phyloP scores from a whole-genome alignment of 2,888 invertebrate genomes.

The Drosophila pullipes region DNA sequence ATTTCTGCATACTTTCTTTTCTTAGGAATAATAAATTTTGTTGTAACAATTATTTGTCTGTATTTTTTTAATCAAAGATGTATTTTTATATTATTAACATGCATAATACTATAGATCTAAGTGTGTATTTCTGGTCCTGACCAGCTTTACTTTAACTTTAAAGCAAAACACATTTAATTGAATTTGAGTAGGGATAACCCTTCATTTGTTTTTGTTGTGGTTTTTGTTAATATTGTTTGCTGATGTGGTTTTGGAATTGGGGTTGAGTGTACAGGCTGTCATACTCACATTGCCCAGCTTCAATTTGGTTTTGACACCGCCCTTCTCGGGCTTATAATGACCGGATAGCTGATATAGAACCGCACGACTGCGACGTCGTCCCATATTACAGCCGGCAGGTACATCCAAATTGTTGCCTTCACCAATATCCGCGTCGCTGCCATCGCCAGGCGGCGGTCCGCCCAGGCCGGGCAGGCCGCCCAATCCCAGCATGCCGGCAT shows the following conservation, averaged over 20 bases:
- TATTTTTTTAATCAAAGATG: not conserved
- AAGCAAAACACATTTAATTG: conserved; percentile 37
- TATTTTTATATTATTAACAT: not conserved
- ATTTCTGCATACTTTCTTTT: not conserved
- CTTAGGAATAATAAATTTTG: not conserved
- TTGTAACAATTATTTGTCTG: not conserved
- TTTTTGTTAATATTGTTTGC: not conserved
- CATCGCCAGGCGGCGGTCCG: conserved; percentile 59
- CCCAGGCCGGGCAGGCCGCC: conserved; percentile 78
- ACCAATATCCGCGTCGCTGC: conserved; percentile 89
- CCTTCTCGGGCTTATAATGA: conserved; percentile 96
- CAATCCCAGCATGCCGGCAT: conserved; percentile 90
- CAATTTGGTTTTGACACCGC: conserved; percentile 92
- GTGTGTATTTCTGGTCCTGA: not conserved
- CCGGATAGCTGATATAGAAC: conserved; percentile 98
- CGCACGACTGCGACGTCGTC: conserved; percentile 95
- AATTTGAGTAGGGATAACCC: conserved; percentile 18
- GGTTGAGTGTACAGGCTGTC: not conserved
- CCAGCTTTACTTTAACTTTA: not conserved
- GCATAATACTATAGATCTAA: not conserved
- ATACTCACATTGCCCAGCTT: conserved; percentile 97
- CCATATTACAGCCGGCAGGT: conserved; percentile 94
- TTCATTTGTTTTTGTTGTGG: conserved; percentile 2
- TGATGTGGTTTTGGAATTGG: conserved; percentile 7
- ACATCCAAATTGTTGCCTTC: conserved; percentile 90